Conservation (phyloP, 2,888 invertebrate species). For the Morpho achilles region DNA sequence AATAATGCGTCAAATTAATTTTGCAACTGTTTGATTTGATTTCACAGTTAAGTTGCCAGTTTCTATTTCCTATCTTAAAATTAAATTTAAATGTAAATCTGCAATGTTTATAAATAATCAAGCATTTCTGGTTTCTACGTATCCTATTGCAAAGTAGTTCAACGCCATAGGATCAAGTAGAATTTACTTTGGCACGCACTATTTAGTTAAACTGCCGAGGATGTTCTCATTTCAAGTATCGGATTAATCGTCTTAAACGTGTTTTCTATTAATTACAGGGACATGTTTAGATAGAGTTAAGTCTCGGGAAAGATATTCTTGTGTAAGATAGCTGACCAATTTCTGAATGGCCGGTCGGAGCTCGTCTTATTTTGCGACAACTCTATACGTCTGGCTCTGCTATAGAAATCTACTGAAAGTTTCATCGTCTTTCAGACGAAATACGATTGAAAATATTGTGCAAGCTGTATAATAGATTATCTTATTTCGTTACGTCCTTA, state of each 20-base stretch:
- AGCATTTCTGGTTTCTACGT: neutral
- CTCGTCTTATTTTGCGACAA: slow-evolving; percentile 15
- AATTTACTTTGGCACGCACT: neutral
- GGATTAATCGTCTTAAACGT: neutral
- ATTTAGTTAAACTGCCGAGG: neutral
- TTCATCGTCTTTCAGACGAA: neutral
- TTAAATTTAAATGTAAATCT: no score
- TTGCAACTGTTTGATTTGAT: no score
- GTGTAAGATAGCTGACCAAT: neutral
- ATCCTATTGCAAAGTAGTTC: neutral
- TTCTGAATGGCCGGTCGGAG: slow-evolving; percentile 16
- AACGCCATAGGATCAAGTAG: neutral
- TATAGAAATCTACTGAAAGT: slow-evolving; percentile 10
- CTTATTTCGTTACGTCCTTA: no score
- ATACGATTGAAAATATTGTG: neutral
- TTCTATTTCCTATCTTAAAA: no score
- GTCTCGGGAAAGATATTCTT: slow-evolving; percentile 16
- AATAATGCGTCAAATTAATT: no score
- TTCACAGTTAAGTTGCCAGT: no score
- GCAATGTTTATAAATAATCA: no score
- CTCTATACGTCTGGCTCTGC: slow-evolving; percentile 1
- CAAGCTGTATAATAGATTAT: neutral
- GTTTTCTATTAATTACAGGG: slow-evolving; percentile 12
- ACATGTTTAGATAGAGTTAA: slow-evolving; percentile 10
- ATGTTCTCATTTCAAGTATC: slow-evolving; percentile 7